Percentiles rank a stretch among this genome's conserved stretches.
Conservation (phyloP, 1,140 invertebrate species). For the Drosophila truncata region DNA sequence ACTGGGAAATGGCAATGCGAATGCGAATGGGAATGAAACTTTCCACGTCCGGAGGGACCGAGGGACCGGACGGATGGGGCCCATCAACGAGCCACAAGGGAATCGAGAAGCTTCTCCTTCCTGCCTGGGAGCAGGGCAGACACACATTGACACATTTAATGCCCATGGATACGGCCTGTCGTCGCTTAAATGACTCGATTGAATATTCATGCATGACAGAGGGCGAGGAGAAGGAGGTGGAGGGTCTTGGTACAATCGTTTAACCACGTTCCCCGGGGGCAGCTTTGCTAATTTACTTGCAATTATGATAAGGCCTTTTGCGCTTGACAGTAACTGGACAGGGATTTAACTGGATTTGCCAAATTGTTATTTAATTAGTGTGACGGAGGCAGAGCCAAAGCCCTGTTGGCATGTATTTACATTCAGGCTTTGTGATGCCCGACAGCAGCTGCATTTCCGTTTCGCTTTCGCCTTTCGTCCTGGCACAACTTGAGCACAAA, state of each 20-base stretch:
- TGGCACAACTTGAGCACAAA: conserved; percentile 25
- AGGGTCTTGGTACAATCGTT: conserved; percentile 11
- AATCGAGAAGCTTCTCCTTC: conserved; percentile 21
- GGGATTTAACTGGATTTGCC: conserved; percentile 33
- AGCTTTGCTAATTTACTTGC: conserved; percentile 62
- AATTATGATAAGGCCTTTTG: conserved; percentile 39
- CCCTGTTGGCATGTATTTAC: conserved; percentile 23
- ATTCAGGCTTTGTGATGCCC: conserved; percentile 15
- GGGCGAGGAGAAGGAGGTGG: neutral
- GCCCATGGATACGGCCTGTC: conserved; percentile 45
- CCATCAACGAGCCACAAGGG: conserved; percentile 49
- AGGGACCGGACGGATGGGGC: conserved; percentile 33
- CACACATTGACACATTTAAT: conserved; percentile 30
- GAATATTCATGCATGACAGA: conserved; percentile 57
- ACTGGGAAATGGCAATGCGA: conserved; percentile 40
- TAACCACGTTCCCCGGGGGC: conserved; percentile 21
- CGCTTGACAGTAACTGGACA: conserved; percentile 4
- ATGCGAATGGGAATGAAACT: conserved; percentile 31
- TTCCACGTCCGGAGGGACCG: conserved; percentile 18
- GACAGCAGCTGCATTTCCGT: conserved; percentile 33
- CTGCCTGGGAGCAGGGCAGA: neutral
- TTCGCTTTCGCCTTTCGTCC: conserved; percentile 17
- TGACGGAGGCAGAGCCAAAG: conserved; percentile 4
- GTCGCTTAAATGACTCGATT: conserved; percentile 48
- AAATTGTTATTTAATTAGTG: conserved; percentile 54